Base-by-base conservation (phyloP, 2,113 vertebrate genomes). In the Tinamus guttatus region DNA sequence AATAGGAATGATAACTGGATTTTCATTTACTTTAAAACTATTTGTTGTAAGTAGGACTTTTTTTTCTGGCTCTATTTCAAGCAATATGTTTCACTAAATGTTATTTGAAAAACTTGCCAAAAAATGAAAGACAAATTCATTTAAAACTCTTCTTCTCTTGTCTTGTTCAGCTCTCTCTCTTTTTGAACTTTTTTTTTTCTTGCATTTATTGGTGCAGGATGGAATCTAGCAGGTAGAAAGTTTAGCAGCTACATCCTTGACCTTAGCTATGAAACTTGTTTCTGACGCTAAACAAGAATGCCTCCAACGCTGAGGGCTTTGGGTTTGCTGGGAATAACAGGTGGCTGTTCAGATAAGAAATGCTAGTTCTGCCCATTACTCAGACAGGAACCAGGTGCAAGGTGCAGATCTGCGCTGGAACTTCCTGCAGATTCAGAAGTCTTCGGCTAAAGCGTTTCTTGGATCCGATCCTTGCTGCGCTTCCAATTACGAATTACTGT, bases 341-440 rank as follows among this genome's bases (percentile, higher is more conserved):
- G 94, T 97, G 96, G 91, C 81, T 89, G 69, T 49, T 90, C 74
- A 86, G 96, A 97, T 96, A 97, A 97, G 96, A 69, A 93, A 84
- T 43, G 47, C 74, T 94, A 77, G 60, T 90, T 95, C 81, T 94
- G 91, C 89, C 86, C 91, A 62, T 92, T 93, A 65, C 52, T 75
- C 62, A 89, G 94, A 95, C 96, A 97, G 96, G 96, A 97, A 97
- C 95, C 96, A 97, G 96, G 90, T 97, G 96, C 6, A 30, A 93
- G 74, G 86, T 90, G 69, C 86, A 96, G 96, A 97, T 97, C 94
- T 97, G 77, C 47, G 11, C 81, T 81, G 95, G 92, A 93, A 94
- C 93, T 97, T 96, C 96, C 96, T 97, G 96, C 70, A 62, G 92
- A 89, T 90, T 49, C 60, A 52, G 47, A 86, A 90, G 58, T 24